Percentiles rank a stretch among this genome's conserved stretches.
Evolutionary conservation across 2,888 invertebrate species (phyloP).

Genomic region (Melanchra persicariae): DNA sequence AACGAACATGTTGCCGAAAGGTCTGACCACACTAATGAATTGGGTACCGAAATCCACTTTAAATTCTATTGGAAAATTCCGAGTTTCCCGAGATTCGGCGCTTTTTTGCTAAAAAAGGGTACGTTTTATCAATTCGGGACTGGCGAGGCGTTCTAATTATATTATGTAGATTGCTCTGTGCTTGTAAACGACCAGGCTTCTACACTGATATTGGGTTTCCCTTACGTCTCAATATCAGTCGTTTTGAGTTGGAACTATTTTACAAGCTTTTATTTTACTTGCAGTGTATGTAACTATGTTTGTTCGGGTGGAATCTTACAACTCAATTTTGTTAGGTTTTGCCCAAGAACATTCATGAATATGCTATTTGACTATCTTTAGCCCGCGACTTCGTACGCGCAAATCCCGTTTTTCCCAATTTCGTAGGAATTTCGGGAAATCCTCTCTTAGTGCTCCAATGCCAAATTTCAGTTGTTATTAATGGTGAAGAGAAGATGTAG

Average conservation of each 20-base stretch:
- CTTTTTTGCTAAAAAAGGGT: constrained; percentile 63
- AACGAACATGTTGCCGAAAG: constrained; percentile 30
- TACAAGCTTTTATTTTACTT: too few relatives aligned
- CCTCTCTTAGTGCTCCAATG: too few relatives aligned
- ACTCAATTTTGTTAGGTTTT: too few relatives aligned
- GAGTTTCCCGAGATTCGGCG: constrained; percentile 54
- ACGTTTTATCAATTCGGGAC: constrained; percentile 65
- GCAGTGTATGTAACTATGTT: too few relatives aligned
- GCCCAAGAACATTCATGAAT: too few relatives aligned
- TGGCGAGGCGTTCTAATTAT: constrained; percentile 64
- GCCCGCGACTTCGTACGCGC: too few relatives aligned
- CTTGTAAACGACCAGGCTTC: constrained; percentile 34
- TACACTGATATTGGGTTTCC: not conserved
- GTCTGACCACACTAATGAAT: constrained; percentile 63
- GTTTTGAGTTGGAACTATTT: constrained; percentile 4
- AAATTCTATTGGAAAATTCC: constrained; percentile 67
- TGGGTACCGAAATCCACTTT: constrained; percentile 64
- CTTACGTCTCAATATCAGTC: constrained; percentile 36
- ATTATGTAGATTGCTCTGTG: constrained; percentile 66
- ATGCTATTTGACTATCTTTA: too few relatives aligned
- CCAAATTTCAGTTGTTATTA: too few relatives aligned
- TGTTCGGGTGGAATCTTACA: too few relatives aligned
- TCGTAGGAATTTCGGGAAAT: too few relatives aligned
- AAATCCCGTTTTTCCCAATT: too few relatives aligned
- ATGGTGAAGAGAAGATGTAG: too few relatives aligned